These are phyloP conservation scores for Atopsyche davidsoni DNA, from an alignment of 1,140 invertebrate species.

Conservation along the genomic window DNA sequence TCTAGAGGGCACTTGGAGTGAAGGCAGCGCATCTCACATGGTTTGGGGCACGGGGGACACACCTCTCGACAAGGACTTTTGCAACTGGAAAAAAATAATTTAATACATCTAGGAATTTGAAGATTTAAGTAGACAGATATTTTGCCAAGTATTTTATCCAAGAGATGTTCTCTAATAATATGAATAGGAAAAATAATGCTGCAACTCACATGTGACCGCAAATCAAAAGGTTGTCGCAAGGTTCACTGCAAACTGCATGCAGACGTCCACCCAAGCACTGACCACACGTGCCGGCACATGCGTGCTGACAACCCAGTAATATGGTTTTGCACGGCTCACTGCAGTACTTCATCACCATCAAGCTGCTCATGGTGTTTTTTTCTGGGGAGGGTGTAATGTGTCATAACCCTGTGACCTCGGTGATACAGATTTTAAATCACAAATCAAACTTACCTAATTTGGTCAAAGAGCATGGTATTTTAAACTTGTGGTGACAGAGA, in stretches of 20 bases:
- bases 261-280: constrained; percentile 60
- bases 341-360: constrained; percentile 35
- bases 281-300: constrained; percentile 55
- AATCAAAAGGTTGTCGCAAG: constrained; percentile 53
- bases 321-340: constrained; percentile 38
- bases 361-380: neutral
- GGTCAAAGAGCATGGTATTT: constrained; percentile 36
- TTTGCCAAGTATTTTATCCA: too few species aligned
- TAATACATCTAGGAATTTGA: too few species aligned
- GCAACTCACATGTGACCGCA: constrained; percentile 65
- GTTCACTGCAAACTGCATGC: constrained; percentile 54
- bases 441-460: constrained; percentile 10
- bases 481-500: constrained; percentile 43
- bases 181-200: too few species aligned
- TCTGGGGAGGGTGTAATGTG: too few species aligned
- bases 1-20: constrained; percentile 50
- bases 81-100: constrained; percentile 50
- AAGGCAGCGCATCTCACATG: constrained; percentile 53
- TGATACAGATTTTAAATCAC: too few species aligned
- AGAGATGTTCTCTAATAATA: too few species aligned
- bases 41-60: constrained; percentile 57
- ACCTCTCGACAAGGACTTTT: constrained; percentile 50
- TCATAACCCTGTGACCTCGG: too few species aligned
- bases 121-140: too few species aligned
- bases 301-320: constrained; percentile 50